These are phyloP conservation scores for Orchestes rusci DNA, from an alignment of 2,888 invertebrate genomes.

Conservation along the genomic window DNA sequence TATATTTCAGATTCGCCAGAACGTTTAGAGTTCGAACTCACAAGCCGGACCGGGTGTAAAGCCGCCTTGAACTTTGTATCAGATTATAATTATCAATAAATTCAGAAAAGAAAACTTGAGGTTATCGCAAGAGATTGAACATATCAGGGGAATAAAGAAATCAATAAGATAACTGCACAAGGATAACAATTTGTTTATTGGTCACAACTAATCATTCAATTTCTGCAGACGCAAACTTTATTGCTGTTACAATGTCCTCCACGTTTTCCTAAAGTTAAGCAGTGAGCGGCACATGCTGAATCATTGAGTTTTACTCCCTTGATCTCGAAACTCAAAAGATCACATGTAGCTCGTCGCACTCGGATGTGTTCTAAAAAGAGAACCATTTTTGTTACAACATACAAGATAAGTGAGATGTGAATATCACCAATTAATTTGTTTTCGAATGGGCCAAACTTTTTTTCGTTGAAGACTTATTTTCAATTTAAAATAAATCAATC, in stretches of 20 bases:
- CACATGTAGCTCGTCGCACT: conserved; percentile 41
- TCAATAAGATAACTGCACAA: too few species aligned
- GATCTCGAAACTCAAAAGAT: conserved; percentile 35
- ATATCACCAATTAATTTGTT: neutral
- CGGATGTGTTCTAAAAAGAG: conserved; percentile 1
- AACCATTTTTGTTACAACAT: neutral
- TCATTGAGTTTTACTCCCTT: conserved; percentile 38
- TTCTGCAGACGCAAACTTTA: conserved; percentile 39
- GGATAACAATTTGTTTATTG: too few species aligned
- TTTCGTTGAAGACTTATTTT: neutral
- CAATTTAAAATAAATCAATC: too few species aligned
- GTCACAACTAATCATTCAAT: too few species aligned
- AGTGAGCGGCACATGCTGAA: conserved; percentile 43
- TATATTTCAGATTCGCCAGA: too few species aligned
- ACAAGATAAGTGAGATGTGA: neutral
- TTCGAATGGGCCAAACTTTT: neutral
- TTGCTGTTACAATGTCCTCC: conserved; percentile 42
- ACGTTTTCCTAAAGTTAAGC: conserved; percentile 33
- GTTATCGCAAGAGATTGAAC: too few species aligned
- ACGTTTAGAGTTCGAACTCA: too few species aligned
- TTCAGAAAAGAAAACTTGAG: too few species aligned
- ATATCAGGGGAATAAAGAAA: too few species aligned
- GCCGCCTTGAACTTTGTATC: too few species aligned
- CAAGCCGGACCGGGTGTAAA: too few species aligned
- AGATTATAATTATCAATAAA: too few species aligned